These are phyloP conservation scores for Pristionchus entomophagus DNA, from an alignment of 2,888 invertebrate species.

Conservation along the genomic window DNA sequence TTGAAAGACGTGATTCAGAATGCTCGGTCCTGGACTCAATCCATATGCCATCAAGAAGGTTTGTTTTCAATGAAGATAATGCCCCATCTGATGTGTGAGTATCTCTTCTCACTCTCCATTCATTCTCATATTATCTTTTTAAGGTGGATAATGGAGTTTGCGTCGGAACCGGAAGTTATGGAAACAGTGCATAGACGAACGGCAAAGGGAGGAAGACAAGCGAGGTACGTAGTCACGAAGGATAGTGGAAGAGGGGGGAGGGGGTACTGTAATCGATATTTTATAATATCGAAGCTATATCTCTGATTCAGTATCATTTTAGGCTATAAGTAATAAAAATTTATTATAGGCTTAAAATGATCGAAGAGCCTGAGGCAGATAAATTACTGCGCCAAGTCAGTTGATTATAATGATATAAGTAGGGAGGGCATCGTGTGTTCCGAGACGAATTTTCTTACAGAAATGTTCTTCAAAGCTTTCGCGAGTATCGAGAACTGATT, in stretches of 20 bases:
- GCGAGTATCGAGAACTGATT: too few species aligned
- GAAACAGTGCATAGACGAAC: not conserved
- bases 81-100: conserved; percentile 39
- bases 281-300: too few species aligned
- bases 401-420: too few species aligned
- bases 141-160: conserved; percentile 28
- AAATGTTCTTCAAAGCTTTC: too few species aligned
- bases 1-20: too few species aligned
- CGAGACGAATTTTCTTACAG: too few species aligned
- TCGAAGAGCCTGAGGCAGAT: conserved; percentile 8
- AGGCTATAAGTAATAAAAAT: too few species aligned
- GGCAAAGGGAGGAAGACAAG: not conserved
- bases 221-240: not conserved
- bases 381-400: conserved; percentile 8
- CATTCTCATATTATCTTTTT: not conserved
- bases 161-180: not conserved
- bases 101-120: not conserved
- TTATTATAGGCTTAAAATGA: not conserved
- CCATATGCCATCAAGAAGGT: conserved; percentile 26
- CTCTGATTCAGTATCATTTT: too few species aligned
- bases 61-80: conserved; percentile 34
- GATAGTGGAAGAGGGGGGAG: too few species aligned
- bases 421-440: too few species aligned
- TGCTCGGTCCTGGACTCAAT: not conserved
- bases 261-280: too few species aligned